These are phyloP conservation scores for Phocoena sinus DNA, from an alignment of 2,113 vertebrate genomes.

Conservation along the genomic window DNA sequence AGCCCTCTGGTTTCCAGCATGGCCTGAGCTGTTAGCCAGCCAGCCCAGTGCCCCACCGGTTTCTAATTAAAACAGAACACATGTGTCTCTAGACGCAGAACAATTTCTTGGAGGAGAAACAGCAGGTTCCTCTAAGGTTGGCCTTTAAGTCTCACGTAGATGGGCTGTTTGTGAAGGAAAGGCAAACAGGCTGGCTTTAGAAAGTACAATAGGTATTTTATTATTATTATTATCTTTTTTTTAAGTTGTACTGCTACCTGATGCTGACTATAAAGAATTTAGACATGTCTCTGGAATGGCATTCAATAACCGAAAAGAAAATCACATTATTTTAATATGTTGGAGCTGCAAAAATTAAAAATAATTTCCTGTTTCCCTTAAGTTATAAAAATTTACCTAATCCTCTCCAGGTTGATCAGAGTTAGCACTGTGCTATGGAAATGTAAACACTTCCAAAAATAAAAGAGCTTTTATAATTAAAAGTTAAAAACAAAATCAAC, in stretches of 20 bases:
- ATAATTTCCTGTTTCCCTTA: slow-evolving; percentile 34
- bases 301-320: not conserved
- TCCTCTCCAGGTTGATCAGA: slow-evolving; percentile 19
- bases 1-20: slow-evolving; percentile 49
- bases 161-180: not conserved
- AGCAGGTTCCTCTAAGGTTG: not conserved
- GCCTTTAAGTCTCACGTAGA: not conserved
- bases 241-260: not conserved
- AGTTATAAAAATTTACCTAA: slow-evolving; percentile 47
- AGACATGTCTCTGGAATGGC: not conserved
- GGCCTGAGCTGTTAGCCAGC: slow-evolving; percentile 26
- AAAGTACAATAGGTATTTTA: not conserved
- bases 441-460: slow-evolving; percentile 26
- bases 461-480: slow-evolving; percentile 28
- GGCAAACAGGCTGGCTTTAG: not conserved
- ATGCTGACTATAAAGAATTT: not conserved
- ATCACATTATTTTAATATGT: slow-evolving; percentile 30
- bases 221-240: not conserved
- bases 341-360: slow-evolving; percentile 35
- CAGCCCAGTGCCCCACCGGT: not conserved
- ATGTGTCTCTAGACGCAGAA: slow-evolving; percentile 45
- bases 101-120: slow-evolving; percentile 57
- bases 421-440: not conserved
- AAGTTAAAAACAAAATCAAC: not conserved
- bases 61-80: slow-evolving; percentile 58